A percentile compares a stretch with the other conserved stretches of the same genome.
Conservation (phyloP, 2,888 invertebrate genomes). For the Lithophane ornitopus region DNA sequence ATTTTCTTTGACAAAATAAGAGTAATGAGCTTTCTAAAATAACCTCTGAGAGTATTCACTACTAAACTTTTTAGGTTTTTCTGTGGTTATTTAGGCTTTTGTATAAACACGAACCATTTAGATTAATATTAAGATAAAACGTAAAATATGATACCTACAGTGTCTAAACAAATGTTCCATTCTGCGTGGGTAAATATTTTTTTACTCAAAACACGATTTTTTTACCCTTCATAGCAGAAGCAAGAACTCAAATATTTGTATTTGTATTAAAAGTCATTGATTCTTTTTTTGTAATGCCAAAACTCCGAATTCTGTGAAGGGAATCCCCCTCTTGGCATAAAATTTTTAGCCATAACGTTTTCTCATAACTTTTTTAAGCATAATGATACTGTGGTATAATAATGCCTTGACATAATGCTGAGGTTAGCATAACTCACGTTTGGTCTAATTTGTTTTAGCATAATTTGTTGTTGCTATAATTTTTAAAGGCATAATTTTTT, state of each 20-base stretch:
- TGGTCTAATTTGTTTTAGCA: too few species aligned
- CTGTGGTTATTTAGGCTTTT: constrained; percentile 30
- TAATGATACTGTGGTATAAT: too few species aligned
- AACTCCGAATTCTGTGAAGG: constrained; percentile 11
- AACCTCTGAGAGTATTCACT: constrained; percentile 27
- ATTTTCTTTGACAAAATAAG: constrained; percentile 49
- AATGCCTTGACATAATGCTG: too few species aligned
- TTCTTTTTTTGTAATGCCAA: constrained; percentile 21
- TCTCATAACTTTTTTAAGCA: too few species aligned
- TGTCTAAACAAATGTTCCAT: constrained; percentile 39
- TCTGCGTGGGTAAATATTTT: constrained; percentile 33
- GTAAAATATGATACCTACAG: constrained; percentile 33
- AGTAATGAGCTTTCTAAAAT: constrained; percentile 38
- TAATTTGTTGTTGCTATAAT: too few species aligned
- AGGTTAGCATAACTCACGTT: too few species aligned
- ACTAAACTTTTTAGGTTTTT: constrained; percentile 20
- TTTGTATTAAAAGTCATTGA: constrained; percentile 25
- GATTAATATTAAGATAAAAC: constrained; percentile 48
- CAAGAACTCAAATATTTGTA: constrained; percentile 37
- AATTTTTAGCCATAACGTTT: too few species aligned
- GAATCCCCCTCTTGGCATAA: too few species aligned
- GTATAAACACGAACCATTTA: constrained; percentile 28
- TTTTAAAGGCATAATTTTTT: too few species aligned
- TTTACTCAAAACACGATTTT: constrained; percentile 21
- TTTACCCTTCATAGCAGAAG: constrained; percentile 14